phyloP scores from a whole-genome alignment of 2,797 vertebrate genomes.

The Hylomyscus alleni region DNA sequence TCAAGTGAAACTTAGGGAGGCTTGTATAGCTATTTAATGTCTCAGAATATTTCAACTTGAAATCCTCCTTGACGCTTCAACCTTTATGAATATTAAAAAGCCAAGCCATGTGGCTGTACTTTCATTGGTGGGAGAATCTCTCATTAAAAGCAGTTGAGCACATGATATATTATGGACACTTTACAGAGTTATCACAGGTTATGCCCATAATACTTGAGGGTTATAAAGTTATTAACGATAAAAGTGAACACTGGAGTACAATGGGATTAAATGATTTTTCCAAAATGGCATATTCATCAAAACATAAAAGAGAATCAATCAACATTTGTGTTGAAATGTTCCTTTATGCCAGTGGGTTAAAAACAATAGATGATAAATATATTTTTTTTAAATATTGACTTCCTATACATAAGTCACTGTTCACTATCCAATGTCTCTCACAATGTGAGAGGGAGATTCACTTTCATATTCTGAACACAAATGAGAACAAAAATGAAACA shows the following conservation, averaged over 20 bases:
- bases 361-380: background rate
- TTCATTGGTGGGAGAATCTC: conserved; percentile 8
- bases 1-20: conserved; percentile 69
- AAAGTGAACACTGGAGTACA: conserved; percentile 23
- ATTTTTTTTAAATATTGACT: conserved; percentile 3
- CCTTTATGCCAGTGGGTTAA: background rate
- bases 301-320: conserved; percentile 6
- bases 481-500: background rate
- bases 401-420: background rate
- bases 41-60: conserved; percentile 70
- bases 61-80: conserved; percentile 24
- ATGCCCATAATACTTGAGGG: conserved; percentile 30
- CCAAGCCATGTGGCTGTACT: background rate
- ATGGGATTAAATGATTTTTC: conserved; percentile 57
- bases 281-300: background rate
- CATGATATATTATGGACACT: background rate
- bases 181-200: background rate
- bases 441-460: background rate
- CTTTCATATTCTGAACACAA: conserved; percentile 36
- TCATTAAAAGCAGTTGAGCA: conserved; percentile 46
- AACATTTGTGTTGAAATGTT: conserved; percentile 35
- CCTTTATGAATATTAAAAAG: conserved; percentile 71
- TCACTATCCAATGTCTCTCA: background rate
- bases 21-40: conserved; percentile 67
- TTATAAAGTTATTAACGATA: conserved; percentile 23